Evolutionary conservation across 2,113 vertebrate genomes (phyloP), one percentile per base, ranked within the genome.

Genomic region (Anthoscopus minutus): DNA sequence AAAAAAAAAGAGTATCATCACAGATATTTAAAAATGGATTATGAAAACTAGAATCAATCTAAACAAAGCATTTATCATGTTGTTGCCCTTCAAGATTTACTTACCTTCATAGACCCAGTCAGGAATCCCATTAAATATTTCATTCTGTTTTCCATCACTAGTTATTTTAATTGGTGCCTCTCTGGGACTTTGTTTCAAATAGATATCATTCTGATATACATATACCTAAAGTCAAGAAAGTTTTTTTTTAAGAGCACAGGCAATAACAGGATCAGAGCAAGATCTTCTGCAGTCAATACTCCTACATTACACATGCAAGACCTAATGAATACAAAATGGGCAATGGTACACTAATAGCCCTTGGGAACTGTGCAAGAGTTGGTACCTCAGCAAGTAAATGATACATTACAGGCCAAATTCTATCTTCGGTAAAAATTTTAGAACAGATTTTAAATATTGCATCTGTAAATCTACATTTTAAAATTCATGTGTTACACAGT

Each of bases 51-150:
- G 31, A 92, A 88, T 13, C 9, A 47, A 47, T 47, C 47, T 21
- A 86, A 77, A 50, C 23, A 66, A 85, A 58, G 17, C 28, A 27
- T n/a, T 76, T 86, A 86, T 89, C 11, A 22, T 27, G 10, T 38
- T 72, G 21, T 18, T 77, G 45, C 25, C 18, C 42, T 82, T 81
- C n/a, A 58, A 69, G 42, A 81, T 88, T 73, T 92, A 60, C 86
- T 95, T 92, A 99, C 99, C 99, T 97, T 99, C 99, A 97, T 99
- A 99, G 33, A 98, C 98, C 99, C 99, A 99, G 94, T 99, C 99
- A 92, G 99, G 98, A 85, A 99, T 96, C 31, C 99, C 99, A 96
- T 99, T 99, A 78, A 98, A 98, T 97, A 99, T 98, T 96, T 98
- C 96, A 97, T 99, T 99, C 95, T 98, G 94, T 97, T 98, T 98